Evolutionary conservation across 2,113 vertebrate species (phyloP), one percentile per base, ranked within the genome.

Genomic region (Rhinichthys klamathensis): DNA sequence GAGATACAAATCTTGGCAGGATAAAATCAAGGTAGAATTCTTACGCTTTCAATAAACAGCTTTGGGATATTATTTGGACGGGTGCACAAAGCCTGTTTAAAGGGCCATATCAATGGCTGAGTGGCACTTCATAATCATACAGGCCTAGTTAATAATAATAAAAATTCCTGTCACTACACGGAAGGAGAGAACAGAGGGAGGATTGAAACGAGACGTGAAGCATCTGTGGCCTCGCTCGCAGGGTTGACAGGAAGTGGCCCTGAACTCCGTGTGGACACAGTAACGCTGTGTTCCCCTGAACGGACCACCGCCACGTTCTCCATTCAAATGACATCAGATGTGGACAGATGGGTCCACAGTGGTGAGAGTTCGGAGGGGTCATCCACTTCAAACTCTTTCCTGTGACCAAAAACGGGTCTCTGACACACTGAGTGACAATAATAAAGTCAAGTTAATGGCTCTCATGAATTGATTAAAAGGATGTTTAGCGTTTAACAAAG

Each of bases 181-280:
- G 85, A 85, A 84, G 65, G 49, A 79, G 85, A 86, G 84, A 93
- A 95, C 93, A 95, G 92, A 91, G 92, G 90, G 83, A 79, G 91
- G 92, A 94, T 94, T 94, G 92, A 95, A 92, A 35, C 60, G 90
- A 83, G 91, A 93, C 90, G 91, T 88, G 84, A 92, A 93, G 93
- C 91, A 91, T 92, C 90, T 91, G 92, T 93, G 92, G 92, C 78
- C 77, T 58, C 18, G 86, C 93, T 91, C 92, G 87, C 84, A n/a
- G 49, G 76, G 85, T 91, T 86, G 89, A 93, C 93, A 93, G 95
- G 94, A 94, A 95, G 93, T 92, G 87, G 90, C 82, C 61, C 44
- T 75, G 85, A 91, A 92, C 91, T 91, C 90, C 85, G 77, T 85
- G 77, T 88, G 88, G 89, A 91, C 41, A 95, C 93, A 94, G 93